Evolutionary conservation across 92 coral and sea anemone genomes (phyloP).

Genomic region (Zoanthus sansibaricus): DNA sequence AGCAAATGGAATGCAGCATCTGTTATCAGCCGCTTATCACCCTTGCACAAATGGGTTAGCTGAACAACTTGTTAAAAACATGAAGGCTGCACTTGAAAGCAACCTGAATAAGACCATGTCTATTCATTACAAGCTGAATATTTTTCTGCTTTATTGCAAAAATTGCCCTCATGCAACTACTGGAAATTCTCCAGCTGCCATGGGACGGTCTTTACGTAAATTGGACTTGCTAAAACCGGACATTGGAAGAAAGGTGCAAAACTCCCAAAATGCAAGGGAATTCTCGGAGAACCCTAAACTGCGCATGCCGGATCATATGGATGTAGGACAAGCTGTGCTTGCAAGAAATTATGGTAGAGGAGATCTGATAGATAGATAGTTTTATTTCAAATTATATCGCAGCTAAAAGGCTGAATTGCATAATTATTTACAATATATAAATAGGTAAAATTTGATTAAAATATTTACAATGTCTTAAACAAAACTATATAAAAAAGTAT

Average conservation of each 20-base stretch:
- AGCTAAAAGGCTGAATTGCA: too few relatives aligned
- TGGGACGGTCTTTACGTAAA: constrained; percentile 40
- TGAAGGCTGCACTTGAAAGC: constrained; percentile 17
- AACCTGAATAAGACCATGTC: neutral
- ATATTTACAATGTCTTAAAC: too few relatives aligned
- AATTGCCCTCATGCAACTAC: constrained; percentile 54
- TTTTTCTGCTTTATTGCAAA: constrained; percentile 35
- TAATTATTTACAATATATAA: too few relatives aligned
- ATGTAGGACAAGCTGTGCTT: constrained; percentile 36
- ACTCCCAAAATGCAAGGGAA: neutral
- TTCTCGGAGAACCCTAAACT: neutral
- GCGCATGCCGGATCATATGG: constrained; percentile 8
- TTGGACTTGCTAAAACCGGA: constrained; percentile 48
- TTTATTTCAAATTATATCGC: too few relatives aligned
- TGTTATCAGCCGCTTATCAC: constrained; percentile 36
- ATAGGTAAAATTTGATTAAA: too few relatives aligned
- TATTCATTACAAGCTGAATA: constrained; percentile 24
- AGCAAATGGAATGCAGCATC: constrained; percentile 1
- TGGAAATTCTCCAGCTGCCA: constrained; percentile 42
- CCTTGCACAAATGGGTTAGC: constrained; percentile 33
- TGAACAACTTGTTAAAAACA: constrained; percentile 21
- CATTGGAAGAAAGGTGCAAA: constrained; percentile 6
- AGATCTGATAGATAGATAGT: too few relatives aligned
- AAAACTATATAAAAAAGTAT: too few relatives aligned
- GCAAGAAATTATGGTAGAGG: constrained; percentile 36